phyloP scores from a whole-genome alignment of 2,113 vertebrate genomes.

The Catagonus wagneri region DNA sequence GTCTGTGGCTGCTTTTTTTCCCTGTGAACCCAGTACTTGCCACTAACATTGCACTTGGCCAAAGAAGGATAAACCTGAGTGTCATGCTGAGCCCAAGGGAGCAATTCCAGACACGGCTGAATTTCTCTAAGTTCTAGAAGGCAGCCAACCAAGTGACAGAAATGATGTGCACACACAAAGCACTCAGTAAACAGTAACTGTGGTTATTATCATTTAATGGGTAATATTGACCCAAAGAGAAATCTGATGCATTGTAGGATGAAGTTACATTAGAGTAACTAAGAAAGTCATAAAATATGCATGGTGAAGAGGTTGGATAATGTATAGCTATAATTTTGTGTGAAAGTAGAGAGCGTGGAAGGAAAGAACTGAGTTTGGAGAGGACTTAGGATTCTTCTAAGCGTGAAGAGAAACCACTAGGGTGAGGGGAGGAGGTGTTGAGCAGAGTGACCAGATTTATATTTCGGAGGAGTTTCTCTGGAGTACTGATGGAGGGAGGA shows the following conservation, averaged over 20 bases:
- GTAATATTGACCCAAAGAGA: conserved; percentile 9
- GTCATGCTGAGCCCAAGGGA: background rate
- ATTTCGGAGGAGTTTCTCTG: background rate
- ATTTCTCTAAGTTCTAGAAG: background rate
- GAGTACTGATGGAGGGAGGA: background rate
- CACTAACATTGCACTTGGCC: background rate
- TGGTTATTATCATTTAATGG: conserved; percentile 6
- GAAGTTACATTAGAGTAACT: background rate
- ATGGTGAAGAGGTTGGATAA: background rate
- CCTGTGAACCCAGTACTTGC: background rate
- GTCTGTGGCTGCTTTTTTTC: background rate
- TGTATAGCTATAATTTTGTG: background rate
- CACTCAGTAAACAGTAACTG: background rate
- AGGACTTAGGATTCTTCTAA: background rate
- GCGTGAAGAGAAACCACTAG: background rate
- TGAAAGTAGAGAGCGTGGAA: background rate
- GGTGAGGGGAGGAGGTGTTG: background rate
- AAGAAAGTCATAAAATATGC: background rate
- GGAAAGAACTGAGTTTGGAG: background rate
- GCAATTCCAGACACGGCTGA: background rate
- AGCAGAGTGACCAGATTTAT: background rate
- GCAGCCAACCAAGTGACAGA: background rate
- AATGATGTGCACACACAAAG: background rate
- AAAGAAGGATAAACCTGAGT: conserved; percentile 36
- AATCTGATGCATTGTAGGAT: background rate